These are phyloP conservation scores for Rhabdornis inornatus DNA, from an alignment of 2,113 vertebrate genomes.

Conservation along the genomic window DNA sequence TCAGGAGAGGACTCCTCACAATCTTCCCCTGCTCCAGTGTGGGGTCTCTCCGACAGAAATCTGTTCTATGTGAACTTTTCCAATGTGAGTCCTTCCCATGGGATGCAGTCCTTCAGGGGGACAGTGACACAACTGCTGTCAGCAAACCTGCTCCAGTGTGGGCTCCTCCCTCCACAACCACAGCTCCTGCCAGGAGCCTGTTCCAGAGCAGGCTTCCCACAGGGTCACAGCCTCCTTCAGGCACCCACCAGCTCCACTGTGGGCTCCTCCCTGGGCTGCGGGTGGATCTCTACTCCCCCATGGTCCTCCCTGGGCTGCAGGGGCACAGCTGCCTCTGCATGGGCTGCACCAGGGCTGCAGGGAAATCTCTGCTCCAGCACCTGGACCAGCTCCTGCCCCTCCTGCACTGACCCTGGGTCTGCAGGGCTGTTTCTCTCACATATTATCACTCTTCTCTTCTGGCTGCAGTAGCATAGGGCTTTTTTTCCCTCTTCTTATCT, in stretches of 20 bases:
- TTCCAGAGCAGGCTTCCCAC: accelerated
- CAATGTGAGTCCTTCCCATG: accelerated
- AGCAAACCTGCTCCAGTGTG: background rate
- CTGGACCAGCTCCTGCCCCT: background rate
- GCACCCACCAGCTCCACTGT: background rate
- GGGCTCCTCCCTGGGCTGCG: too few species aligned
- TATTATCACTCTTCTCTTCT: background rate
- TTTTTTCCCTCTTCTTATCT: background rate
- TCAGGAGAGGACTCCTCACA: background rate
- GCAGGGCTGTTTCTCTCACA: background rate
- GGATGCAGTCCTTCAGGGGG: background rate
- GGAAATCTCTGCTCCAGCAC: background rate
- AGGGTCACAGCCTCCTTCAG: background rate
- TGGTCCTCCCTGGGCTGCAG: too few species aligned
- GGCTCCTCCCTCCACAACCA: background rate
- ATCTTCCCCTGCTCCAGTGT: background rate
- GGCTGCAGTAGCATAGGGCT: background rate
- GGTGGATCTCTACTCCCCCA: background rate
- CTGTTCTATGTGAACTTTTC: background rate
- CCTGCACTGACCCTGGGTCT: background rate
- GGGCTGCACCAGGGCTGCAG: too few species aligned
- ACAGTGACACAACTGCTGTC: background rate
- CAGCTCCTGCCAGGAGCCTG: background rate
- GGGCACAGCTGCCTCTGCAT: too few species aligned
- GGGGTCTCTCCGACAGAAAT: background rate